Evolutionary conservation across 2,113 vertebrate species (phyloP).

Genomic region (Pituophis catenifer): DNA sequence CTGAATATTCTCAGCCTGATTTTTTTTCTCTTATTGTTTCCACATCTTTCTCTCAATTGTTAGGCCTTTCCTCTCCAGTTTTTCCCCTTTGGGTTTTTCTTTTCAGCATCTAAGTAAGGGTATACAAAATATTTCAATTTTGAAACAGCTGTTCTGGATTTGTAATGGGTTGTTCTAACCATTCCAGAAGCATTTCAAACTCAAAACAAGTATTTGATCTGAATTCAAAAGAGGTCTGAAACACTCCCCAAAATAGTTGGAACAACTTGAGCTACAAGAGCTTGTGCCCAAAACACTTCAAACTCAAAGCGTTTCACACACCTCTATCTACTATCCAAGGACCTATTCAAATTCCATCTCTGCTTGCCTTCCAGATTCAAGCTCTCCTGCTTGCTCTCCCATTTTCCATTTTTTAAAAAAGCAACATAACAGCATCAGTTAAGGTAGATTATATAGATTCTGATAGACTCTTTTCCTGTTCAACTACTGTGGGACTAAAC

Average conservation of each 20-base stretch:
- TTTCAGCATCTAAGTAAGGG: background rate
- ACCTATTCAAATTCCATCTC: background rate
- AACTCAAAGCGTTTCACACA: background rate
- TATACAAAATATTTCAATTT: background rate
- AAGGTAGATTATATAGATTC: background rate
- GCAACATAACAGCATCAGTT: background rate
- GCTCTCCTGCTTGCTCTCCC: background rate
- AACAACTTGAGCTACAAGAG: background rate
- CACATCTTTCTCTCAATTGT: background rate
- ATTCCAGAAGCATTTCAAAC: background rate
- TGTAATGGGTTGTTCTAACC: background rate
- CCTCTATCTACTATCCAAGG: background rate
- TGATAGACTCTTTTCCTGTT: background rate
- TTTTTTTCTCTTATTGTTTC: constrained; percentile 17
- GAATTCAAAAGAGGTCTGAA: background rate
- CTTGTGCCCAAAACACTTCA: background rate
- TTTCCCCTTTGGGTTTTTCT: background rate
- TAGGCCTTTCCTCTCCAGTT: constrained; percentile 8
- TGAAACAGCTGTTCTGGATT: background rate
- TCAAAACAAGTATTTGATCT: background rate
- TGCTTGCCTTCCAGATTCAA: background rate
- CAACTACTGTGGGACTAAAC: background rate
- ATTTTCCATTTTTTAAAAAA: background rate
- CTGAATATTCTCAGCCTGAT: background rate
- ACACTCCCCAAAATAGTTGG: background rate